Base-by-base conservation (phyloP, 2,113 vertebrate species). In the Micromys minutus region DNA sequence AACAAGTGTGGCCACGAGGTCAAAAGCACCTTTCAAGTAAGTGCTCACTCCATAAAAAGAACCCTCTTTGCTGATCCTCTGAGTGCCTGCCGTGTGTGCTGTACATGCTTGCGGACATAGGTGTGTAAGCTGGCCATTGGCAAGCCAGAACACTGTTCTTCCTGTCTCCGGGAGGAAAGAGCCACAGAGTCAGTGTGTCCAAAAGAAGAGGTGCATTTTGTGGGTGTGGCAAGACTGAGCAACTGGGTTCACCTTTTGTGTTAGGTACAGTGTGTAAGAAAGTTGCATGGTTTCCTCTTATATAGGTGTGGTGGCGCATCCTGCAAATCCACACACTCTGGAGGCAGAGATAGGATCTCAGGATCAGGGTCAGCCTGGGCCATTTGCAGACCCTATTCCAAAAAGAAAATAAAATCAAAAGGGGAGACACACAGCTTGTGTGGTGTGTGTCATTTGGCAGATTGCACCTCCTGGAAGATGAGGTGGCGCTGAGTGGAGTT, bases 11-110 rank as follows among this genome's bases (percentile, higher is more conserved):
- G 99, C 99, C 50, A 93, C 98, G 90, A 98, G 98, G 92, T 99
- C 99, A 87, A 99, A 99, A 95, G 99, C 99, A 5, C 99, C 99
- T 0, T 99, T 99, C 97, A 99, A 98, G 99, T 99, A 97, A 98
- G 98, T 97, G 2, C 4, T 11, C 80, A 29, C 80, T 31, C 26
- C 12, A 29, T 5, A 10, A 47, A 19, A 19, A 39, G 47, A 24
- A 57, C 5, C 2, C 17, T 34, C 61, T 26, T 0, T 5, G 59
- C 36, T 71, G 57, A 2, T 0, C 0, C 80, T 24, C 31, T 45
- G 52, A 31, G 83, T 31, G 2, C 50, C 77, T 45, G 39, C 52
- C 52, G 1, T 3, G 42, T 11, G 26, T n/a, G 39, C 24, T 76
- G 29, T 39, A 15, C 15, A 15, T 8, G 72, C 86, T 29, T 22